A percentile compares a stretch with the other conserved stretches of the same genome.
phyloP scores from a whole-genome alignment of 2,113 vertebrate genomes.

The Eptesicus fuscus region DNA sequence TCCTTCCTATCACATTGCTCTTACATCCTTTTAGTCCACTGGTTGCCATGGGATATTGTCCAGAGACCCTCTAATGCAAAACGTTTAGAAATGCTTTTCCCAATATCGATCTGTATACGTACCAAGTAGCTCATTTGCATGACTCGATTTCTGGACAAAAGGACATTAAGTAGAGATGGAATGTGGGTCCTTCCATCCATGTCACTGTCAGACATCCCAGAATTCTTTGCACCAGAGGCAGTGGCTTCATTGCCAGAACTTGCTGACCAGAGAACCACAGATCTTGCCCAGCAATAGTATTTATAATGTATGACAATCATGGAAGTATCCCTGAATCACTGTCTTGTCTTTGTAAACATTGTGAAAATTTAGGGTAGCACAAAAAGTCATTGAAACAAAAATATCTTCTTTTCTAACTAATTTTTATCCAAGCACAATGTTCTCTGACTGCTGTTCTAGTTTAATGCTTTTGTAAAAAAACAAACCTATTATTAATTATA shows the following conservation, averaged over 20 bases:
- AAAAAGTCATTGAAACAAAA: constrained; percentile 21
- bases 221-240: constrained; percentile 62
- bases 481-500: constrained; percentile 34
- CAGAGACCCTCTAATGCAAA: constrained; percentile 44
- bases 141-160: constrained; percentile 74
- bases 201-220: constrained; percentile 73
- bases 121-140: constrained; percentile 78
- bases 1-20: constrained; percentile 47
- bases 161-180: constrained; percentile 73
- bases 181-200: constrained; percentile 73
- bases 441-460: not conserved
- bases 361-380: constrained; percentile 20
- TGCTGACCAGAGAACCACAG: constrained; percentile 66
- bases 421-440: constrained; percentile 9
- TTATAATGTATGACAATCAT: constrained; percentile 57
- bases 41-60: constrained; percentile 27
- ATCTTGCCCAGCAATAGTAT: constrained; percentile 52
- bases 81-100: constrained; percentile 47
- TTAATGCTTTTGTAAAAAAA: not conserved
- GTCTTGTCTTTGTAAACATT: constrained; percentile 61
- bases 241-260: constrained; percentile 72
- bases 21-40: constrained; percentile 14
- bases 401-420: constrained; percentile 41
- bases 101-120: constrained; percentile 70
- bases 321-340: constrained; percentile 55